Evolutionary conservation across 2,888 invertebrate species (phyloP).

Genomic region (Monopis laevigella): DNA sequence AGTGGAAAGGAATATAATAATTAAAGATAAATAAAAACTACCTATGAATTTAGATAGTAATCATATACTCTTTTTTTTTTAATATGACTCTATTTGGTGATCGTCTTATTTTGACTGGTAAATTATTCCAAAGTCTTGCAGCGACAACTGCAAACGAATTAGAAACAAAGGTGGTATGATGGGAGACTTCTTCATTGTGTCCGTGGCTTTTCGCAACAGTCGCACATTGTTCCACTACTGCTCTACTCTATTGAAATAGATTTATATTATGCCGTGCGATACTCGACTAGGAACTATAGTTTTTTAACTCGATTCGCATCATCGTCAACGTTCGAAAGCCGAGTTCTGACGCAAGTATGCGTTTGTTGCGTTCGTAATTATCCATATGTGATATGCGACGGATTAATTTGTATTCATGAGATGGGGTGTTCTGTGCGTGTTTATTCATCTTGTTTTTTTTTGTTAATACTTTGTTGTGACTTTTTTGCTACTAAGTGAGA

Average conservation of each 20-base stretch:
- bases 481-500: no score
- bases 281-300: slow-evolving; percentile 37
- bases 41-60: no score
- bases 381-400: background rate
- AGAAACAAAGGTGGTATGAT: no score
- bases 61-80: no score
- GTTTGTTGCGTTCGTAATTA: slow-evolving; percentile 26
- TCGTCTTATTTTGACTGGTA: no score
- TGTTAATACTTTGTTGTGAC: no score
- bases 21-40: no score
- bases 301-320: slow-evolving; percentile 40
- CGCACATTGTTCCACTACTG: slow-evolving; percentile 44
- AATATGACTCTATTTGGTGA: no score
- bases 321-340: slow-evolving; percentile 42
- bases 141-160: no score
- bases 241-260: slow-evolving; percentile 50
- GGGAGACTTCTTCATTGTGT: slow-evolving; percentile 46
- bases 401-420: slow-evolving; percentile 10
- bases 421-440: slow-evolving; percentile 9
- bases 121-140: no score
- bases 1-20: no score
- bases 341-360: slow-evolving; percentile 42
- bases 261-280: slow-evolving; percentile 47
- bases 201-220: slow-evolving; percentile 46
- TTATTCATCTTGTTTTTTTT: no score